phyloP scores from a whole-genome alignment of 2,888 invertebrate genomes.

The Hemaris fuciformis region DNA sequence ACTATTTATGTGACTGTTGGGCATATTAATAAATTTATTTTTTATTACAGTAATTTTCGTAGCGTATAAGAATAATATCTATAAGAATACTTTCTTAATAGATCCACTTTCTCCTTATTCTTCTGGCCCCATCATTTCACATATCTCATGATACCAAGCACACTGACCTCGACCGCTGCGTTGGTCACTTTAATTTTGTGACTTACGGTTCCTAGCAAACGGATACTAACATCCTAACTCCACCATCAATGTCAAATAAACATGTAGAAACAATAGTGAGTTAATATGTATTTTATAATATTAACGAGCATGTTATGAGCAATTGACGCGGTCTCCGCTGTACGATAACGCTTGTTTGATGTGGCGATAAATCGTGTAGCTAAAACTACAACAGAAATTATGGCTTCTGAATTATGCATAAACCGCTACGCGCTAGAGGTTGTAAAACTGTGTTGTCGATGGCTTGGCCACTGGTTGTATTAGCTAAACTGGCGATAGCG shows the following conservation, averaged over 20 bases:
- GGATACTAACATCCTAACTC: not conserved
- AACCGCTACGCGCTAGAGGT: conserved; percentile 53
- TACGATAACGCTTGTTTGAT: conserved; percentile 53
- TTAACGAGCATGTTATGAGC: conserved; percentile 30
- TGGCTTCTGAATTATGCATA: conserved; percentile 76
- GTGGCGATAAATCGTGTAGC: conserved; percentile 63
- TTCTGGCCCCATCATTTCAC: no score
- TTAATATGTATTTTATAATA: not conserved
- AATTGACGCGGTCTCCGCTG: conserved; percentile 34
- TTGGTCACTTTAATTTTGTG: no score
- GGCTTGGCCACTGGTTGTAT: not conserved
- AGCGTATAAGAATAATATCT: no score
- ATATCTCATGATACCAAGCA: no score
- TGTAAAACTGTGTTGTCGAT: conserved; percentile 55
- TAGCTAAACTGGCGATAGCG: not conserved
- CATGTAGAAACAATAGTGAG: not conserved
- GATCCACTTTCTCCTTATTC: no score
- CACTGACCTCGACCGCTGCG: no score
- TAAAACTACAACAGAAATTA: conserved; percentile 68
- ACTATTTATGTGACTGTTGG: no score
- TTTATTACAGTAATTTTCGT: no score
- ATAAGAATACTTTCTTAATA: no score
- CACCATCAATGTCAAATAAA: not conserved
- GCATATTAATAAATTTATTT: no score
- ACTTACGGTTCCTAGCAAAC: not conserved